Conservation (phyloP, 1,140 invertebrate genomes). For the Neuroterus valhalla region DNA sequence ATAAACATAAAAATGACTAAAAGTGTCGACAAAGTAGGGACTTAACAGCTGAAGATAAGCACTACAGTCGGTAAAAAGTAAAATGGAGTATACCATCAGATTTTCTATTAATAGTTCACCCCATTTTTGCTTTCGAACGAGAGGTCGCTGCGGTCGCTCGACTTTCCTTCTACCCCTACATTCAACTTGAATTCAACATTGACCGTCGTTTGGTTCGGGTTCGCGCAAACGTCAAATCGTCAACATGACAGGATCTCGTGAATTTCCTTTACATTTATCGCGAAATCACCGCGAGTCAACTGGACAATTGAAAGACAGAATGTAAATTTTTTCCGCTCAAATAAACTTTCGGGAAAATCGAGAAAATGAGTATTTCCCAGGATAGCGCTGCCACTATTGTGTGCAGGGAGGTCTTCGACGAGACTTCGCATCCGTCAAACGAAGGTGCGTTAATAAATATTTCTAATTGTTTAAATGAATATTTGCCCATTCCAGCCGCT, state of each 20-base stretch:
- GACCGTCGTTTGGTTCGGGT: constrained; percentile 60
- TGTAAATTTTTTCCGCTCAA: constrained; percentile 40
- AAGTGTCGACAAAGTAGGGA: constrained; percentile 6
- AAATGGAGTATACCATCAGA: constrained; percentile 3
- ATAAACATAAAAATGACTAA: background rate
- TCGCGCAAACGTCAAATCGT: constrained; percentile 56
- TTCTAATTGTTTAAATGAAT: background rate
- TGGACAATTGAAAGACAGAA: constrained; percentile 30
- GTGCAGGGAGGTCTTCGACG: constrained; percentile 88
- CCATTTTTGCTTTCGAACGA: constrained; percentile 10
- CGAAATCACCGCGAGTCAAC: constrained; percentile 36
- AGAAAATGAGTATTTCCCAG: constrained; percentile 72
- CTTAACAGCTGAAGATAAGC: background rate
- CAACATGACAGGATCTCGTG: constrained; percentile 50
- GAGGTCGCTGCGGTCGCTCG: constrained; percentile 16
- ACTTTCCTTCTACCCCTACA: constrained; percentile 55
- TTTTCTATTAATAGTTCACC: constrained; percentile 5
- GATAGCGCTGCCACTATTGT: constrained; percentile 78
- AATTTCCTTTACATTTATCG: constrained; percentile 43
- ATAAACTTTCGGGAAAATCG: constrained; percentile 18
- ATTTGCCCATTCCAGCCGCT: background rate
- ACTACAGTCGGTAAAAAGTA: background rate
- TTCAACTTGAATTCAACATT: constrained; percentile 71
- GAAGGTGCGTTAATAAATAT: constrained; percentile 78
- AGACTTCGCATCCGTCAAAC: constrained; percentile 84